These are phyloP conservation scores for Bambusicola thoracicus DNA, from an alignment of 2,113 vertebrate species.

Conservation along the genomic window DNA sequence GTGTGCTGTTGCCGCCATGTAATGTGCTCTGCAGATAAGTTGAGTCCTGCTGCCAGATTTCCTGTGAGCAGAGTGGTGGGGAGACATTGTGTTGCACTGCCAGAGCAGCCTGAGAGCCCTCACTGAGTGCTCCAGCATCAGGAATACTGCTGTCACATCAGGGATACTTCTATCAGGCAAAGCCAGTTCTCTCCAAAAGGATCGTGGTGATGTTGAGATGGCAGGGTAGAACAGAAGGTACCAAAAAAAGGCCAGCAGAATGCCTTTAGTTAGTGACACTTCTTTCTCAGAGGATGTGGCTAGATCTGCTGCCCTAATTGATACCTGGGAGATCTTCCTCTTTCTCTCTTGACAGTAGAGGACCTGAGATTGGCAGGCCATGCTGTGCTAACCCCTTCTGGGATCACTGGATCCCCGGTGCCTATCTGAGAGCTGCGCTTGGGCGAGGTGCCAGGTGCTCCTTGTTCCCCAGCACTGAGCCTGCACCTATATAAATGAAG, in stretches of 20 bases:
- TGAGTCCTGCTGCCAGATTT: background rate
- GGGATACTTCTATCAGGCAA: background rate
- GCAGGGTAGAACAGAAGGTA: background rate
- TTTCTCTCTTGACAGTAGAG: background rate
- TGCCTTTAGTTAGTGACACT: background rate
- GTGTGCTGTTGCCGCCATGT: rapidly evolving
- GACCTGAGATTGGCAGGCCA: rapidly evolving
- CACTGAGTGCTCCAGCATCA: rapidly evolving
- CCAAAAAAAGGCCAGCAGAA: background rate
- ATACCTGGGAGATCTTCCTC: background rate
- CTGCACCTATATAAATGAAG: background rate
- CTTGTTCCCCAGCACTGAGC: background rate
- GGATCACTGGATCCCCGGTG: rapidly evolving
- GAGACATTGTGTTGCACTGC: rapidly evolving
- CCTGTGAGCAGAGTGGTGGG: background rate
- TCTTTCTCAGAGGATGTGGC: background rate
- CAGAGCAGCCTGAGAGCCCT: background rate
- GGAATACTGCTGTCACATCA: background rate
- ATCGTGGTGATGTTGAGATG: background rate
- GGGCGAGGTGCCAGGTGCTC: background rate
- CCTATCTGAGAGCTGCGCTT: background rate
- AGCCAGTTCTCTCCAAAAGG: background rate
- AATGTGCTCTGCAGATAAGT: background rate
- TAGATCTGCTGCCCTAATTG: background rate
- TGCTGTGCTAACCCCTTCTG: background rate